phyloP scores from a whole-genome alignment of 2,113 vertebrate species.

The Malurus alboscapulatus region DNA sequence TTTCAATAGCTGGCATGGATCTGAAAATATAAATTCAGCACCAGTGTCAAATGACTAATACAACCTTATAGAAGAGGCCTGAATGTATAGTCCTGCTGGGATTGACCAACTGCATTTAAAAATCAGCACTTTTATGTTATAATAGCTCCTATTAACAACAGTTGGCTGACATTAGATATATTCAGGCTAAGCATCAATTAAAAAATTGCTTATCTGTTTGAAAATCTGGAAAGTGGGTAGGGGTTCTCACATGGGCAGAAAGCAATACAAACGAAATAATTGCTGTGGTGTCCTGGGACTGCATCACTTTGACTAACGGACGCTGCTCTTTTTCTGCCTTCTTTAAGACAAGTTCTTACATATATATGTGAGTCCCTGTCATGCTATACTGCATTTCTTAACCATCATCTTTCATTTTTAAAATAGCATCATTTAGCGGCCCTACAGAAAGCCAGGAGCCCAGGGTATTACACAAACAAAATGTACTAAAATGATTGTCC shows the following conservation, averaged over 20 bases:
- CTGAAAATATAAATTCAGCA: slow-evolving; percentile 72
- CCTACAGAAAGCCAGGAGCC: neutral
- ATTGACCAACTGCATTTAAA: slow-evolving; percentile 62
- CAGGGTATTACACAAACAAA: neutral
- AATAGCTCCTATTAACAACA: slow-evolving; percentile 73
- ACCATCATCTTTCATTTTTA: slow-evolving; percentile 28
- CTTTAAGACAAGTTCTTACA: slow-evolving; percentile 46
- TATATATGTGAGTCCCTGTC: neutral
- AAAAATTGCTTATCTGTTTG: slow-evolving; percentile 72
- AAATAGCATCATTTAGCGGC: neutral
- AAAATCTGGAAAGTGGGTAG: slow-evolving; percentile 63
- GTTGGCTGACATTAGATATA: slow-evolving; percentile 72
- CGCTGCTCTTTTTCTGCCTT: slow-evolving; percentile 45
- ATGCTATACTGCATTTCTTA: slow-evolving; percentile 11
- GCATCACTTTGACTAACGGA: slow-evolving; percentile 66
- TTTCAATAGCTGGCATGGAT: slow-evolving; percentile 76
- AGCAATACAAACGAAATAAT: slow-evolving; percentile 66
- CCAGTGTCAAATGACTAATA: slow-evolving; percentile 66
- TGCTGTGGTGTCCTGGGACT: slow-evolving; percentile 56
- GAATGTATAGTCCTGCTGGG: slow-evolving; percentile 36
- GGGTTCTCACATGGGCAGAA: slow-evolving; percentile 38
- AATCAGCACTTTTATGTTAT: slow-evolving; percentile 70
- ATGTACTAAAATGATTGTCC: neutral
- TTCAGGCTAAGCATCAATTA: slow-evolving; percentile 70
- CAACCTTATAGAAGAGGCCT: slow-evolving; percentile 37